A percentile compares a stretch with the other conserved stretches of the same genome.
Conservation (phyloP, 1,140 invertebrate genomes). For the Lucilia sericata region DNA sequence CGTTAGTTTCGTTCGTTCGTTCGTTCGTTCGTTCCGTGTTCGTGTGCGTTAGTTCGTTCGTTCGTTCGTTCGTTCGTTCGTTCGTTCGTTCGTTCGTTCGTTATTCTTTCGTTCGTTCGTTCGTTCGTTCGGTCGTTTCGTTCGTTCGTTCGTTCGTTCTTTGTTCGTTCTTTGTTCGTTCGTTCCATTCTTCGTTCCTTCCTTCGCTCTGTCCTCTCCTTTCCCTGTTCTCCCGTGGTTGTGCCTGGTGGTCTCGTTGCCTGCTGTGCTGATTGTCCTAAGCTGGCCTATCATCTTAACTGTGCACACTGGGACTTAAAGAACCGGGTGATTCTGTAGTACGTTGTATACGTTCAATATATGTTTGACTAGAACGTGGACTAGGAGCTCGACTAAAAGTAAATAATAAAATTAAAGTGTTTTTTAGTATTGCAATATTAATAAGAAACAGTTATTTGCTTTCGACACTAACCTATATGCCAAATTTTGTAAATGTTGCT, state of each 20-base stretch:
- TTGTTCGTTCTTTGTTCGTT: no score
- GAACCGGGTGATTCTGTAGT: constrained; percentile 65
- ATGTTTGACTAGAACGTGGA: constrained; percentile 57
- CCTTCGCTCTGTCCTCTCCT: no score
- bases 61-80: no score
- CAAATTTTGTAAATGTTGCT: constrained; percentile 61
- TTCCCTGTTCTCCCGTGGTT: constrained; percentile 64
- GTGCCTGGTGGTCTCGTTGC: constrained; percentile 66
- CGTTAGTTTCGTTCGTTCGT: no score
- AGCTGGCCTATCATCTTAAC: constrained; percentile 66
- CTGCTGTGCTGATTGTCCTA: constrained; percentile 64
- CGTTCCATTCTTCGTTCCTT: no score
- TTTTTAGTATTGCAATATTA: no score
- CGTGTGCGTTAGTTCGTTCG: no score
- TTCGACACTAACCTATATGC: constrained; percentile 68
- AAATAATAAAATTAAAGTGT: neutral
- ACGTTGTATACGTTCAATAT: constrained; percentile 61
- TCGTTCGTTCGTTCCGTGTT: no score
- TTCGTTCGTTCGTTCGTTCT: no score
- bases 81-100: no score
- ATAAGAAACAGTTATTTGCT: neutral
- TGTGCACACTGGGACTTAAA: constrained; percentile 65
- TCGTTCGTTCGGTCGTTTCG: no score
- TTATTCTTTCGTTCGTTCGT: no score
- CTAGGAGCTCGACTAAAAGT: constrained; percentile 54